These are phyloP conservation scores for Drosophila neoperkinsi DNA, from an alignment of 2,888 invertebrate genomes.

Conservation along the genomic window DNA sequence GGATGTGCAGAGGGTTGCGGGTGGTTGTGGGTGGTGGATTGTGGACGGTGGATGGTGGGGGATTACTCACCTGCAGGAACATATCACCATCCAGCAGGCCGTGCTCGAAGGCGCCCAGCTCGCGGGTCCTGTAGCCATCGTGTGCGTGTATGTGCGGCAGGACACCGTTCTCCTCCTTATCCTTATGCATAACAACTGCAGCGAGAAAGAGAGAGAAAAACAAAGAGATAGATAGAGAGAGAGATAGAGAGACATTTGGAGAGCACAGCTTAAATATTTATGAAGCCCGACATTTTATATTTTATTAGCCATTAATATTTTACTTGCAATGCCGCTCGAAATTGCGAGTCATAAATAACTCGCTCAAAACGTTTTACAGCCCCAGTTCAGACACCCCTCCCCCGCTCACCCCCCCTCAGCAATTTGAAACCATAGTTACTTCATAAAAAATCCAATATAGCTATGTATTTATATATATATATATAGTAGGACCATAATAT, in stretches of 20 bases:
- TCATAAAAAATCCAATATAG: slow-evolving; percentile 74
- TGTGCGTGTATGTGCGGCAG: slow-evolving; percentile 88
- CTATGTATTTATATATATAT: slow-evolving; percentile 37
- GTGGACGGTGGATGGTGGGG: not conserved
- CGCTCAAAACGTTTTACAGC: slow-evolving; percentile 46
- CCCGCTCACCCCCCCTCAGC: not conserved
- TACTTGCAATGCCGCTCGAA: slow-evolving; percentile 38
- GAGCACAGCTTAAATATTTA: slow-evolving; percentile 53
- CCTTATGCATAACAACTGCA: slow-evolving; percentile 97
- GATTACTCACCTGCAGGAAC: slow-evolving; percentile 93
- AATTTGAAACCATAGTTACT: slow-evolving; percentile 72
- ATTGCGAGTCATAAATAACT: slow-evolving; percentile 65
- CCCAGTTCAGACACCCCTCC: not conserved
- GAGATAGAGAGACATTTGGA: slow-evolving; percentile 8
- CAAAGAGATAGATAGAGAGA: slow-evolving; percentile 59
- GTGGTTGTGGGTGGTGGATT: not conserved
- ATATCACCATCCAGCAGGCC: slow-evolving; percentile 96
- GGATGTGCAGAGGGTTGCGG: not conserved
- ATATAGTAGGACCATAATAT: slow-evolving; percentile 40
- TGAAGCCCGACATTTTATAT: slow-evolving; percentile 51
- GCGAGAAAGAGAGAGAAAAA: slow-evolving; percentile 84
- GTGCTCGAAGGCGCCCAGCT: slow-evolving; percentile 94
- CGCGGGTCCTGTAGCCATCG: slow-evolving; percentile 88
- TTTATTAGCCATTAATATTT: slow-evolving; percentile 74
- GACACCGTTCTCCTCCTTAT: slow-evolving; percentile 94